phyloP scores from a whole-genome alignment of 1,140 invertebrate species.

The Aplysia californica region DNA sequence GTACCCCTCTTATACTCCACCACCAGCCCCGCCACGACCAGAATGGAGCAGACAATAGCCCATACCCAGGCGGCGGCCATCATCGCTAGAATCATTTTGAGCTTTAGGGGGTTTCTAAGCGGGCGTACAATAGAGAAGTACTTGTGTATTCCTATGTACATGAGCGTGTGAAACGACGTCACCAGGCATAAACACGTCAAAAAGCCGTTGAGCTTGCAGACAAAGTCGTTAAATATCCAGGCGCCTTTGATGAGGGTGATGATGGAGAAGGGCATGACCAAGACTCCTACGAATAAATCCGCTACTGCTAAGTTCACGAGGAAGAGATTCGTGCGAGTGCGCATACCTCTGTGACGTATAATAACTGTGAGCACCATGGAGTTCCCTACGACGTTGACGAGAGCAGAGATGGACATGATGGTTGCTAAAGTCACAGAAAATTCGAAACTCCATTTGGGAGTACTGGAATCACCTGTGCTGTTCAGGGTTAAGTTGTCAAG shows the following conservation, averaged over 20 bases:
- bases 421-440: constrained; percentile 34
- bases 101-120: constrained; percentile 64
- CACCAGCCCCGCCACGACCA: constrained; percentile 62
- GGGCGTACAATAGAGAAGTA: constrained; percentile 68
- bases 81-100: constrained; percentile 66
- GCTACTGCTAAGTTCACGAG: constrained; percentile 69
- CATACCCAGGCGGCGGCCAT: constrained; percentile 68
- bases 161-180: constrained; percentile 69
- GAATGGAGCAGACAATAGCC: constrained; percentile 62
- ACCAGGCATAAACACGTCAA: constrained; percentile 67
- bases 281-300: constrained; percentile 67
- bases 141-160: constrained; percentile 70
- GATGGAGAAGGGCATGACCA: constrained; percentile 68
- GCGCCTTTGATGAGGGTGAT: constrained; percentile 62
- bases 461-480: neutral
- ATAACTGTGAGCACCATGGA: constrained; percentile 66
- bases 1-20: constrained; percentile 66
- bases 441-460: constrained; percentile 27
- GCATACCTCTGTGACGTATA: constrained; percentile 64
- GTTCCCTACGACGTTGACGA: constrained; percentile 44
- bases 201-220: constrained; percentile 69
- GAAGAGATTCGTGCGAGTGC: constrained; percentile 69
- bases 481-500: neutral
- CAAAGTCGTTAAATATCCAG: constrained; percentile 62
- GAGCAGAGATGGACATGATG: constrained; percentile 32